Conservation (phyloP, 2,888 invertebrate species). For the Nymphalis urticae region DNA sequence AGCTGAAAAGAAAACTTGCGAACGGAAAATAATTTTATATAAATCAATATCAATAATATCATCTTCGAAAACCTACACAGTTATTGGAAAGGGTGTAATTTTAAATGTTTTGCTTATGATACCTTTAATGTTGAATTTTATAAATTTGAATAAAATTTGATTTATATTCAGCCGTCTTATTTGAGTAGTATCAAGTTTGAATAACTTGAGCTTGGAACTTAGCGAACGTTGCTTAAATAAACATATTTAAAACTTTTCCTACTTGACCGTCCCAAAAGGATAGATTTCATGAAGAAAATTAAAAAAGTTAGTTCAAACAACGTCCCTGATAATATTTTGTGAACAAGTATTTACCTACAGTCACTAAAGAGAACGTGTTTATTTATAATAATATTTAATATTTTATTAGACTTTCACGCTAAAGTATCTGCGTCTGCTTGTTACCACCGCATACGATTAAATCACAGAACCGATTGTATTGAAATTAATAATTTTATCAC, state of each 20-base stretch:
- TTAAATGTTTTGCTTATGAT: slow-evolving; percentile 19
- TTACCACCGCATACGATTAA: no score
- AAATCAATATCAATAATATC: not conserved
- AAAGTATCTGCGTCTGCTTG: no score
- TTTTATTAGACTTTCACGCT: no score
- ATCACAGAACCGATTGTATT: no score
- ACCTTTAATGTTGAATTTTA: slow-evolving; percentile 25
- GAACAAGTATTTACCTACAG: slow-evolving; percentile 21
- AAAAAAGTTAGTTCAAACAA: slow-evolving; percentile 48
- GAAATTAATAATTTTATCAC: no score
- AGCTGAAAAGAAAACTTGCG: no score
- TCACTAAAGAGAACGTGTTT: not conserved
- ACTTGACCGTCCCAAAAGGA: slow-evolving; percentile 57
- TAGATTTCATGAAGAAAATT: slow-evolving; percentile 62
- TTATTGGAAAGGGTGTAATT: slow-evolving; percentile 4
- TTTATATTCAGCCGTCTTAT: slow-evolving; percentile 40
- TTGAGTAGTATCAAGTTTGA: slow-evolving; percentile 42
- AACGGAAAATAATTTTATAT: no score
- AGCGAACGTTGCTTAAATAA: slow-evolving; percentile 47
- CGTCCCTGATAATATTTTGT: slow-evolving; percentile 28
- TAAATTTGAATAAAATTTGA: slow-evolving; percentile 41
- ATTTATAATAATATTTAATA: no score
- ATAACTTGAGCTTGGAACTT: slow-evolving; percentile 39
- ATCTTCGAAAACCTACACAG: not conserved
- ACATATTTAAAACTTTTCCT: slow-evolving; percentile 55